These are phyloP conservation scores for Myotis pilosus DNA, from an alignment of 2,797 vertebrate genomes.

Conservation along the genomic window DNA sequence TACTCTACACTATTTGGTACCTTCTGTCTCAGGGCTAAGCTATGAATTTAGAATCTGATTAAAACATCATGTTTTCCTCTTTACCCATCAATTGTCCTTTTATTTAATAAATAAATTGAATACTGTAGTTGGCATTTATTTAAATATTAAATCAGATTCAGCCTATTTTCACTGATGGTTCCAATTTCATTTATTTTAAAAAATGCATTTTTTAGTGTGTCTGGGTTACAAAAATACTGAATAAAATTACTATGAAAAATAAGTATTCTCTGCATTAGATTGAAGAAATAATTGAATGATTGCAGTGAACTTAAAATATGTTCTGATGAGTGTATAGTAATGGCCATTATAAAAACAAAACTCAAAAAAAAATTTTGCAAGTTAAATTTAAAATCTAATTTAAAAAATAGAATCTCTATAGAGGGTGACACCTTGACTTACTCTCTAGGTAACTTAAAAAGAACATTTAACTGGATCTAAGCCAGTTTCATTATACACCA, in stretches of 20 bases:
- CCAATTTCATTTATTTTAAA: conserved; percentile 56
- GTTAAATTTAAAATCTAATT: conserved; percentile 49
- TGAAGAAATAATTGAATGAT: conserved; percentile 71
- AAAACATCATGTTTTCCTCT: conserved; percentile 62
- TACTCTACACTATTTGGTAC: background rate
- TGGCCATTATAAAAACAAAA: conserved; percentile 56
- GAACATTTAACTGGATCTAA: conserved; percentile 12
- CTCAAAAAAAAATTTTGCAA: conserved; percentile 36
- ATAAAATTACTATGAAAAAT: conserved; percentile 73
- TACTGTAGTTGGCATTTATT: conserved; percentile 33
- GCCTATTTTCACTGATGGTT: conserved; percentile 42
- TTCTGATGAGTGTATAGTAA: conserved; percentile 61
- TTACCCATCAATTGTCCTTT: conserved; percentile 51
- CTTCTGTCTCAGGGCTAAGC: background rate
- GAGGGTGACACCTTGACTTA: background rate
- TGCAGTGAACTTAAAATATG: conserved; percentile 59
- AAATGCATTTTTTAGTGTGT: conserved; percentile 53
- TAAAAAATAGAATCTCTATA: background rate
- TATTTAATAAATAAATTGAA: conserved; percentile 64
- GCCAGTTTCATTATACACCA: conserved; percentile 18
- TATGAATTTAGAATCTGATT: conserved; percentile 57
- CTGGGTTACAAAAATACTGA: conserved; percentile 64
- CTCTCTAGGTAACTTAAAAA: conserved; percentile 7
- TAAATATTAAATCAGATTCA: conserved; percentile 60
- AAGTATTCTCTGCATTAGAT: conserved; percentile 58